phyloP scores from a whole-genome alignment of 2,113 vertebrate species.

The Cynoglossus semilaevis region DNA sequence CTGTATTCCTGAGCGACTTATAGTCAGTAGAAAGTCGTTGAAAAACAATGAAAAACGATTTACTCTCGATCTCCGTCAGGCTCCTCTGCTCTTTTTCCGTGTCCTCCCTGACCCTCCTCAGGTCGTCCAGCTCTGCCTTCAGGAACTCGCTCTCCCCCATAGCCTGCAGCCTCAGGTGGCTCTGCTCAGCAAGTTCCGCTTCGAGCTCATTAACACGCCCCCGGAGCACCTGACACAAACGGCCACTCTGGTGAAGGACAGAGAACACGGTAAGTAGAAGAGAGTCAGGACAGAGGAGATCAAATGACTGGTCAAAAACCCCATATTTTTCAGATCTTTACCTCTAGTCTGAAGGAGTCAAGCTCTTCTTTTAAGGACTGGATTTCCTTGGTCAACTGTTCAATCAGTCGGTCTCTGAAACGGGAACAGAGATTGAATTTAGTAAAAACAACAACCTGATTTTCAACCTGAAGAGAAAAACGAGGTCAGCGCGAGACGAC shows the following conservation, averaged over 20 bases:
- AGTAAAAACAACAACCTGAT: too few species aligned
- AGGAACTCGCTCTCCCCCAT: slow-evolving; percentile 90
- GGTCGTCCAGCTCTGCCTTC: slow-evolving; percentile 88
- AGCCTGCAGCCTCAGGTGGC: slow-evolving; percentile 89
- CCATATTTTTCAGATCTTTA: slow-evolving; percentile 38
- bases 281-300: background rate
- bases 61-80: slow-evolving; percentile 92
- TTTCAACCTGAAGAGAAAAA: background rate
- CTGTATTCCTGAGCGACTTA: too few species aligned
- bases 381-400: slow-evolving; percentile 86
- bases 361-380: slow-evolving; percentile 85
- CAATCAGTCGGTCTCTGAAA: slow-evolving; percentile 89
- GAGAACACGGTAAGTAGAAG: background rate
- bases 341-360: slow-evolving; percentile 87
- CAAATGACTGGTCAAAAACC: background rate
- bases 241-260: slow-evolving; percentile 75
- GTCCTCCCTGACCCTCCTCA: slow-evolving; percentile 86
- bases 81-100: slow-evolving; percentile 93
- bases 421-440: slow-evolving; percentile 5
- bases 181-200: slow-evolving; percentile 92
- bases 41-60: background rate
- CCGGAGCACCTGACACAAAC: slow-evolving; percentile 82
- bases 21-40: too few species aligned
- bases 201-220: slow-evolving; percentile 89
- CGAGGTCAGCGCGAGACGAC: background rate